Conservation (phyloP, 2,888 invertebrate genomes). For the Epinotia bilunana region DNA sequence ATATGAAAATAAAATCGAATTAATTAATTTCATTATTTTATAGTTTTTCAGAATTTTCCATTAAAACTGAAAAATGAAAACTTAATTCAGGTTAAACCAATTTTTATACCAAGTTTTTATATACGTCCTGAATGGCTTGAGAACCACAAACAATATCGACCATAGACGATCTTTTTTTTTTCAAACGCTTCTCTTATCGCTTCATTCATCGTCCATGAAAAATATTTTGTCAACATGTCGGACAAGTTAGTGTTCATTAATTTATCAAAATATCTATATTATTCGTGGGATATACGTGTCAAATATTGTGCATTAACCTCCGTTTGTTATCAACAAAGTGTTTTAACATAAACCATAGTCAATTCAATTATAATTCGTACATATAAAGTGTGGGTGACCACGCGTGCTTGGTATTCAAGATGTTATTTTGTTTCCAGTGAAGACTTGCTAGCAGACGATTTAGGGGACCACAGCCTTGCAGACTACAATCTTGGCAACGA, state of each 20-base stretch:
- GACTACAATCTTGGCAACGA: conserved; percentile 82
- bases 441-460: conserved; percentile 79
- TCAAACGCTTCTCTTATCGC: background rate
- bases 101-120: too few species aligned
- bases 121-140: background rate
- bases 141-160: background rate
- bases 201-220: conserved; percentile 12
- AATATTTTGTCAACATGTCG: conserved; percentile 75
- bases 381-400: background rate
- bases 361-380: background rate
- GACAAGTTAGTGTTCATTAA: conserved; percentile 74
- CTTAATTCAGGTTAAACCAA: background rate
- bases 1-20: too few species aligned
- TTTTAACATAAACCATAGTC: background rate
- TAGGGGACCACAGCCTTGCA: conserved; percentile 79
- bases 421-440: conserved; percentile 70
- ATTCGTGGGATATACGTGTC: background rate
- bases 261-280: conserved; percentile 22
- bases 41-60: too few species aligned
- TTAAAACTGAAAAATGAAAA: too few species aligned
- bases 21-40: too few species aligned
- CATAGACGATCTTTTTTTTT: conserved; percentile 8
- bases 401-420: conserved; percentile 31
- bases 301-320: background rate
- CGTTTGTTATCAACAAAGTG: background rate